phyloP scores from a whole-genome alignment of 2,113 vertebrate species.

The Callithrix jacchus region DNA sequence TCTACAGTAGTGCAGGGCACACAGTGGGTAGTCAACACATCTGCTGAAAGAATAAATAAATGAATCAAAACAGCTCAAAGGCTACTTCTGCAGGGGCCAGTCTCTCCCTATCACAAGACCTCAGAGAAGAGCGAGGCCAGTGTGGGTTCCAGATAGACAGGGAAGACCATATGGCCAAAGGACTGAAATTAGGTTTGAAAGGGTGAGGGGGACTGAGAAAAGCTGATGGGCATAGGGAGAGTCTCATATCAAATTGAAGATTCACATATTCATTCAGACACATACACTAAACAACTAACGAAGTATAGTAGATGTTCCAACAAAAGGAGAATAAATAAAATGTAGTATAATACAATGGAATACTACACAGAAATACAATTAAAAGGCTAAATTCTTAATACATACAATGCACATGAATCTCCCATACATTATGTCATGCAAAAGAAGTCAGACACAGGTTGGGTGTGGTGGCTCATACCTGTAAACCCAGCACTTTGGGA shows the following conservation, averaged over 20 bases:
- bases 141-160: not conserved
- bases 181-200: not conserved
- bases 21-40: not conserved
- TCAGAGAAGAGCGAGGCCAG: not conserved
- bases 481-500: too few species aligned
- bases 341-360: not conserved
- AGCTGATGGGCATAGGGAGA: not conserved
- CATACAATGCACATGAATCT: not conserved
- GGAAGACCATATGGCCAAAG: not conserved
- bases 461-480: too few species aligned
- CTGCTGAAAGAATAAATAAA: conserved; percentile 13
- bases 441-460: not conserved
- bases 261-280: not conserved
- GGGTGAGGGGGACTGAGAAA: not conserved
- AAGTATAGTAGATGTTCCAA: not conserved
- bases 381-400: not conserved
- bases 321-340: not conserved
- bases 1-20: not conserved
- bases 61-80: not conserved
- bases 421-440: not conserved
- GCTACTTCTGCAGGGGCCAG: not conserved
- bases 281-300: not conserved
- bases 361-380: not conserved
- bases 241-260: not conserved
- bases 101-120: not conserved